A percentile compares a stretch with the other conserved stretches of the same genome.
These are phyloP conservation scores for Nothocercus nigrocapillus DNA, from an alignment of 2,113 vertebrate species.

Conservation along the genomic window DNA sequence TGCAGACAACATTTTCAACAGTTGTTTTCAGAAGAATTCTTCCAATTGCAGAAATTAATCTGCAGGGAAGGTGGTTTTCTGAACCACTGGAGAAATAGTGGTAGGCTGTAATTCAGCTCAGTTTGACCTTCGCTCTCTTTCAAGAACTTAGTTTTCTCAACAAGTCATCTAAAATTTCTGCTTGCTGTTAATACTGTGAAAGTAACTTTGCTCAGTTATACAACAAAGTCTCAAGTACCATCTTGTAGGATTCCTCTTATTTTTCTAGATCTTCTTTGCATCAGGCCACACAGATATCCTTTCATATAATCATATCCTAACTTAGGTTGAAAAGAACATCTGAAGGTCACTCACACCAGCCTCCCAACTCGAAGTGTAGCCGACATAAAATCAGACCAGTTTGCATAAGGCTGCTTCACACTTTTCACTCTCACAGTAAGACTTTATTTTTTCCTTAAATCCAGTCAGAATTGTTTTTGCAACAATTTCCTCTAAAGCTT, in stretches of 20 bases:
- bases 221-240: background rate
- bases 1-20: background rate
- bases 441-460: background rate
- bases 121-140: slow-evolving; percentile 44
- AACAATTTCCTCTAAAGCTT: background rate
- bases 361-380: background rate
- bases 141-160: slow-evolving; percentile 36
- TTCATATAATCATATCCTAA: background rate
- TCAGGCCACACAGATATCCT: background rate
- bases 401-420: background rate
- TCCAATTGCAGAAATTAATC: slow-evolving; percentile 39
- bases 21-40: background rate
- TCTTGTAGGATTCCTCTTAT: background rate
- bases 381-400: background rate
- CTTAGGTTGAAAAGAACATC: background rate
- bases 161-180: slow-evolving; percentile 20
- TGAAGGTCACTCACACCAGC: background rate
- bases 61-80: slow-evolving; percentile 18
- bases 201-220: slow-evolving; percentile 27
- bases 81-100: background rate
- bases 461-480: background rate
- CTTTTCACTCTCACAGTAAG: background rate
- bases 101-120: slow-evolving; percentile 39
- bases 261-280: background rate
- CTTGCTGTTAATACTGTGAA: slow-evolving; percentile 8